Conservation (phyloP, 1,140 invertebrate genomes). For the Forficula auricularia region DNA sequence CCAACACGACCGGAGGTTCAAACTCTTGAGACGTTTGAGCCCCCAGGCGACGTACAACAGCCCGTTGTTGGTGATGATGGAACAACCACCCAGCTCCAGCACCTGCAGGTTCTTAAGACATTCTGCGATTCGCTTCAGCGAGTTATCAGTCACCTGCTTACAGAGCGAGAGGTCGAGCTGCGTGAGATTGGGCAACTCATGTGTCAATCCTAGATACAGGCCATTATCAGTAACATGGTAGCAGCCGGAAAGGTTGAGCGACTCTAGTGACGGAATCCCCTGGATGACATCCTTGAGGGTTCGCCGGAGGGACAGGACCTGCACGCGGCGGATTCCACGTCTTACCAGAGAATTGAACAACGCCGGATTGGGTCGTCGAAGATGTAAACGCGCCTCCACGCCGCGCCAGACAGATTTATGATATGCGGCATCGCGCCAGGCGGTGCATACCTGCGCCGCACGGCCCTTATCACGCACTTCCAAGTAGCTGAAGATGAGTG, state of each 20-base stretch:
- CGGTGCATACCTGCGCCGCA: slow-evolving; percentile 73
- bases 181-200: slow-evolving; percentile 52
- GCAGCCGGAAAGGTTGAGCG: slow-evolving; percentile 79
- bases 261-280: slow-evolving; percentile 69
- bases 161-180: slow-evolving; percentile 77
- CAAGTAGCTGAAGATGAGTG: slow-evolving; percentile 78
- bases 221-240: slow-evolving; percentile 76
- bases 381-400: slow-evolving; percentile 75
- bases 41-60: slow-evolving; percentile 72
- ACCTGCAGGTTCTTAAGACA: slow-evolving; percentile 72
- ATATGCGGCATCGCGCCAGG: slow-evolving; percentile 78
- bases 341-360: slow-evolving; percentile 70
- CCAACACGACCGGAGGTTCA: slow-evolving; percentile 83
- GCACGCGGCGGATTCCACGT: slow-evolving; percentile 71
- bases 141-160: slow-evolving; percentile 82
- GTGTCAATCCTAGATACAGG: slow-evolving; percentile 60
- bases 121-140: slow-evolving; percentile 64
- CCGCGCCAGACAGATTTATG: slow-evolving; percentile 82
- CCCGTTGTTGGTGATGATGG: slow-evolving; percentile 73
- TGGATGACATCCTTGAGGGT: slow-evolving; percentile 73
- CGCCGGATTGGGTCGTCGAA: slow-evolving; percentile 61
- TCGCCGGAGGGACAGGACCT: slow-evolving; percentile 68
- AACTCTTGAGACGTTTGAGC: slow-evolving; percentile 56
- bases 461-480: slow-evolving; percentile 74
- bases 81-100: slow-evolving; percentile 77